phyloP scores from a whole-genome alignment of 2,888 invertebrate genomes.

The Branchipolynoe longqiensis region DNA sequence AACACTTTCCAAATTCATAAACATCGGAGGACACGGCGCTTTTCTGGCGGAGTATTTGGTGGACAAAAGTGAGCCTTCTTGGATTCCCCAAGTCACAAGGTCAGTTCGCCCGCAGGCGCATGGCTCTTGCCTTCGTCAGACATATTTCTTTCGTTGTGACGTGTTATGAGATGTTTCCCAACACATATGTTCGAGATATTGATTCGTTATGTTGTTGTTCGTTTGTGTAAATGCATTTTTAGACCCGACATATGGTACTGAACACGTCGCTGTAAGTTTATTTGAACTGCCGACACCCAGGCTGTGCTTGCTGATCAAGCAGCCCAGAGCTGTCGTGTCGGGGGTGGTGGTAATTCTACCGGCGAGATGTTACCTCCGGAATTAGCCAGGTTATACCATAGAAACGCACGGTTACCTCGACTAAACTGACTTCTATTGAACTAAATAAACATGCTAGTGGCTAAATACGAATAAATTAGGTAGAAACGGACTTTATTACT shows the following conservation, averaged over 20 bases:
- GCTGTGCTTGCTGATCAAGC: conserved; percentile 26
- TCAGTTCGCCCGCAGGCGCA: conserved; percentile 57
- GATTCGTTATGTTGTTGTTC: neutral
- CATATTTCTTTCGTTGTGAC: conserved; percentile 47
- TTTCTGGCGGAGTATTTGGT: conserved; percentile 52
- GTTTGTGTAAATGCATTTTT: neutral
- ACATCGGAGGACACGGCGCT: conserved; percentile 16
- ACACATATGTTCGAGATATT: neutral
- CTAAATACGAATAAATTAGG: too few species aligned
- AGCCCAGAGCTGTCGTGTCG: conserved; percentile 8
- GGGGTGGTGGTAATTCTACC: neutral
- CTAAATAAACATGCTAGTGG: too few species aligned
- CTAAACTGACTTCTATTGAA: too few species aligned
- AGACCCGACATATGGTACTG: conserved; percentile 36
- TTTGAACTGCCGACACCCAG: conserved; percentile 43
- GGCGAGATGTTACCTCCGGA: conserved; percentile 7
- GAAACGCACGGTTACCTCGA: neutral
- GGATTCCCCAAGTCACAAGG: conserved; percentile 52
- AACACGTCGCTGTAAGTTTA: neutral
- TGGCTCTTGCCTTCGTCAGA: conserved; percentile 55
- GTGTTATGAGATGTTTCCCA: conserved; percentile 30
- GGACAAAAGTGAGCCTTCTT: conserved; percentile 54
- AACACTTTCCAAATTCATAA: conserved; percentile 44
- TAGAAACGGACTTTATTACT: too few species aligned
- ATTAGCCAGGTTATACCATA: conserved; percentile 20